Evolutionary conservation across 2,797 vertebrate species (phyloP).

Genomic region (Characodon lateralis): DNA sequence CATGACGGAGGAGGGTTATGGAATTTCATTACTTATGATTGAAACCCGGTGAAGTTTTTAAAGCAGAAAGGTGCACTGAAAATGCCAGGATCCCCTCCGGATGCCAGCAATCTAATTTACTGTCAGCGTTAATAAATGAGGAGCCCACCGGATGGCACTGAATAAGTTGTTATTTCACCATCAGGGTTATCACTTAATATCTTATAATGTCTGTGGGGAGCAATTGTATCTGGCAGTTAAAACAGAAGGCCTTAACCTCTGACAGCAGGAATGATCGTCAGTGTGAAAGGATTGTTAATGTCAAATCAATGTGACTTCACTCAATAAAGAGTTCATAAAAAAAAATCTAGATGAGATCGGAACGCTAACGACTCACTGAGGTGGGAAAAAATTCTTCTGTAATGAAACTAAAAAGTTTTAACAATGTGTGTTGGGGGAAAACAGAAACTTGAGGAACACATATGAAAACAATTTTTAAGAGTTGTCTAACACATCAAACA

Average conservation of each 20-base stretch:
- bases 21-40: slow-evolving; percentile 76
- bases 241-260: slow-evolving; percentile 57
- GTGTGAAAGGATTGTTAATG: slow-evolving; percentile 64
- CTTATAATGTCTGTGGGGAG: slow-evolving; percentile 67
- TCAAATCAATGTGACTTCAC: slow-evolving; percentile 73
- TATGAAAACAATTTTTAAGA: background rate
- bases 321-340: slow-evolving; percentile 61
- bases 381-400: slow-evolving; percentile 22
- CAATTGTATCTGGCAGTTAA: slow-evolving; percentile 67
- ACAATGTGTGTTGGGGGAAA: background rate
- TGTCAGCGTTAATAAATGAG: slow-evolving; percentile 75
- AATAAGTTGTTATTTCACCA: slow-evolving; percentile 73
- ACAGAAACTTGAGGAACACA: background rate
- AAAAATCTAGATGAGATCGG: slow-evolving; percentile 35
- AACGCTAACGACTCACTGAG: slow-evolving; percentile 49
- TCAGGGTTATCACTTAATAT: slow-evolving; percentile 77
- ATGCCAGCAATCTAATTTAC: slow-evolving; percentile 75
- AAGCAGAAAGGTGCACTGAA: slow-evolving; percentile 72
- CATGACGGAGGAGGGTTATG: slow-evolving; percentile 56
- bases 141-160: slow-evolving; percentile 51
- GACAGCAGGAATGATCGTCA: slow-evolving; percentile 62
- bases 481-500: background rate
- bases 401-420: slow-evolving; percentile 28
- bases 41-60: slow-evolving; percentile 70
- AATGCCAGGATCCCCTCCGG: slow-evolving; percentile 66